A percentile compares a stretch with the other conserved stretches of the same genome.
phyloP scores from a whole-genome alignment of 2,797 vertebrate species.

The Mionectes olivaceus region DNA sequence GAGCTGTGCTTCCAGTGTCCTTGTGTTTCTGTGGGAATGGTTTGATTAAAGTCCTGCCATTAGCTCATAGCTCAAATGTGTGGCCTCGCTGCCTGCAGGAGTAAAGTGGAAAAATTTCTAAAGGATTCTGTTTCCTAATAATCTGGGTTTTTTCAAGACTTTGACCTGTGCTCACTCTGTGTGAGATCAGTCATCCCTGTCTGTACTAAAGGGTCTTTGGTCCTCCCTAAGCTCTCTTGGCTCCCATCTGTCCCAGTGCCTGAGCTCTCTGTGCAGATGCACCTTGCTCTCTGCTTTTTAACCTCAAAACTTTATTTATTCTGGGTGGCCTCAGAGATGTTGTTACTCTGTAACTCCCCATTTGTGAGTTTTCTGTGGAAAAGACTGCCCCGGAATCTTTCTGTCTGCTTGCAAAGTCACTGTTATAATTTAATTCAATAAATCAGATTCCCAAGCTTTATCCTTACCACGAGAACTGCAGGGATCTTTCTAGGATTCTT shows the following conservation, averaged over 20 bases:
- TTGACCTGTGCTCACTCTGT: background rate
- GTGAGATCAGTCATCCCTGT: background rate
- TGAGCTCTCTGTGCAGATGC: fast-evolving
- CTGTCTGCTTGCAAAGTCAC: background rate
- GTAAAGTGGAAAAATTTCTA: background rate
- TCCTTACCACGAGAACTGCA: background rate
- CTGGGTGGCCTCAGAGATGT: background rate
- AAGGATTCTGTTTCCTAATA: background rate
- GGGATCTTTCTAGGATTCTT: background rate
- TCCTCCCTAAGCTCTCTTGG: background rate
- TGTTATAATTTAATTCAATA: background rate
- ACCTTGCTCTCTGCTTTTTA: background rate
- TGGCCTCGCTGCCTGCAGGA: background rate
- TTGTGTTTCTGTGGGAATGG: background rate
- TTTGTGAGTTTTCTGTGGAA: background rate
- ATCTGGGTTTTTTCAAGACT: background rate
- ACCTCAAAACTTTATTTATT: background rate
- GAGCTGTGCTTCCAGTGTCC: background rate
- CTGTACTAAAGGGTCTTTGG: background rate
- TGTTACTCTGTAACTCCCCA: background rate
- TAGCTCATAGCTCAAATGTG: background rate
- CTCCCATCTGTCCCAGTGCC: background rate
- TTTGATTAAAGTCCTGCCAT: slow-evolving; percentile 20
- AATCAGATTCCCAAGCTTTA: background rate
- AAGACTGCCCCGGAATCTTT: background rate